phyloP scores from a whole-genome alignment of 2,888 invertebrate species.

The Cremastobaeus sp. region DNA sequence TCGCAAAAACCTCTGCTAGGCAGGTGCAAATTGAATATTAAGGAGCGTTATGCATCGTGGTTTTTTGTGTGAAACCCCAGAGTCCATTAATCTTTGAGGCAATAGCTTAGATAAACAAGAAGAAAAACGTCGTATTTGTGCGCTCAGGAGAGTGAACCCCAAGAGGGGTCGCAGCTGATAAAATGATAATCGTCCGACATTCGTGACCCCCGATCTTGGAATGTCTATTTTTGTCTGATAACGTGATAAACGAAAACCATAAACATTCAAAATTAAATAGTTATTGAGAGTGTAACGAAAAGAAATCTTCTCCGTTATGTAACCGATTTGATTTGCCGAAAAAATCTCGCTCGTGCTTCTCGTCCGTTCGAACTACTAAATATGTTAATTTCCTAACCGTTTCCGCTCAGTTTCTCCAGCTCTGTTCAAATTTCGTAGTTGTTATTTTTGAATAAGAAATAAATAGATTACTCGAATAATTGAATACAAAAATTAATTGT shows the following conservation, averaged over 20 bases:
- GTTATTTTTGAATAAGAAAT: too few species aligned
- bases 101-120: conserved; percentile 43
- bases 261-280: conserved; percentile 44
- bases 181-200: conserved; percentile 70
- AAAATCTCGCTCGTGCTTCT: too few species aligned
- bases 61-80: conserved; percentile 31
- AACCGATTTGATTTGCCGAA: too few species aligned
- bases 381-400: too few species aligned
- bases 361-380: too few species aligned
- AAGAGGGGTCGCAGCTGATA: conserved; percentile 69
- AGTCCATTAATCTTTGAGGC: conserved; percentile 60
- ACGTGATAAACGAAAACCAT: conserved; percentile 48
- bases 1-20: not conserved
- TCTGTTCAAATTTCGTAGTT: too few species aligned
- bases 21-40: conserved; percentile 34
- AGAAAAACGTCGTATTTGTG: conserved; percentile 58
- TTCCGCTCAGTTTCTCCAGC: too few species aligned
- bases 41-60: conserved; percentile 21
- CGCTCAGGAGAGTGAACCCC: conserved; percentile 62
- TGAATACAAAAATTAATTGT: too few species aligned
- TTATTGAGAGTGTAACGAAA: conserved; percentile 4
- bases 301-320: conserved; percentile 16
- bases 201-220: conserved; percentile 69
- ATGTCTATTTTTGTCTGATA: conserved; percentile 66
- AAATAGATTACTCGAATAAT: too few species aligned